Conservation (phyloP, 2,797 vertebrate species). For the Spinus olivaceus region DNA sequence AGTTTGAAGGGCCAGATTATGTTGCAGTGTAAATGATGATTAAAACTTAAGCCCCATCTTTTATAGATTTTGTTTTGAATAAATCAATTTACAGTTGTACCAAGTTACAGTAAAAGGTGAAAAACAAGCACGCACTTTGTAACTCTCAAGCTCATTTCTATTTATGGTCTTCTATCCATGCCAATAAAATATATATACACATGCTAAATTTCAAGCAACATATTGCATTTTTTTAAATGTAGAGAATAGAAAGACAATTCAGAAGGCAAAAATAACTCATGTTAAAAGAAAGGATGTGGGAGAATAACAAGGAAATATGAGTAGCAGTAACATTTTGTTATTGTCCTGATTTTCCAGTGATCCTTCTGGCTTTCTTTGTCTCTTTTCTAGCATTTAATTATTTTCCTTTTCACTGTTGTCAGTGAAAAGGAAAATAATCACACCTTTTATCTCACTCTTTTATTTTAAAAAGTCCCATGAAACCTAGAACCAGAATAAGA, state of each 20-base stretch:
- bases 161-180: not conserved
- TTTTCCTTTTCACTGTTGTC: not conserved
- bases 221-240: not conserved
- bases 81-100: not conserved
- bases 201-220: not conserved
- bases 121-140: not conserved
- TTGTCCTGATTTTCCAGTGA: not conserved
- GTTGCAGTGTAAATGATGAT: not conserved
- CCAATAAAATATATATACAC: not conserved
- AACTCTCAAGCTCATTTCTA: not conserved
- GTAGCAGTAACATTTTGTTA: not conserved
- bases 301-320: not conserved
- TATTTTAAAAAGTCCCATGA: not conserved
- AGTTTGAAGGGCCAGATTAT: not conserved
- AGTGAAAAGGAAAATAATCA: too few species aligned
- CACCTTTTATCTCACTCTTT: not conserved
- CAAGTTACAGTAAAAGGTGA: not conserved
- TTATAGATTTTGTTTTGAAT: not conserved
- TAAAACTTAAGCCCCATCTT: not conserved
- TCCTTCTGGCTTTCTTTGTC: not conserved
- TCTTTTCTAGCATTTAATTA: not conserved
- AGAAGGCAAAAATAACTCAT: not conserved
- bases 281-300: not conserved
- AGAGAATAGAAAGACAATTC: not conserved
- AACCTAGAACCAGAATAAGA: not conserved